Conservation (phyloP, 2,113 vertebrate species). For the Petrocephalus microphthalmus region DNA sequence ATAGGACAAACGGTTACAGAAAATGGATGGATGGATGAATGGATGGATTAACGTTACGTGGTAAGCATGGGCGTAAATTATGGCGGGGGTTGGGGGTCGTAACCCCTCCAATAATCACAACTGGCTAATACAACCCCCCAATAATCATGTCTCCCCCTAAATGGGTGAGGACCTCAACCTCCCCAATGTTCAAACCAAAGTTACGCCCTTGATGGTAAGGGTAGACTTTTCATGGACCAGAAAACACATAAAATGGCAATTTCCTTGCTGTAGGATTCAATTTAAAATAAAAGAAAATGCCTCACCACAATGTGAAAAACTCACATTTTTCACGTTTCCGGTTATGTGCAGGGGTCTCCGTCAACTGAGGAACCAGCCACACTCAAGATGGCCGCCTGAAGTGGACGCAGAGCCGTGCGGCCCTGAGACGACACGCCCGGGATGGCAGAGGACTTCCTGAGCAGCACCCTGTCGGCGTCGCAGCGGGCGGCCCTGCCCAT, state of each 20-base stretch:
- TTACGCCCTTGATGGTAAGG: too few relatives aligned
- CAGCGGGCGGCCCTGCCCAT: slow-evolving; percentile 56
- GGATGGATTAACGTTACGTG: neutral
- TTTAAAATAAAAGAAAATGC: neutral
- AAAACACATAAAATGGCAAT: neutral
- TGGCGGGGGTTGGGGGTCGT: too few relatives aligned
- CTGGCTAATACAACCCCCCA: too few relatives aligned
- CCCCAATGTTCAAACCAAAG: too few relatives aligned
- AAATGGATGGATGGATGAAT: neutral
- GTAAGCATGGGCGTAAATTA: too few relatives aligned
- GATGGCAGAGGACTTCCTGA: slow-evolving; percentile 66
- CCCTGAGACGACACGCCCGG: slow-evolving; percentile 56
- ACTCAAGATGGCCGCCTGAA: slow-evolving; percentile 24
- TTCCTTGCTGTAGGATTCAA: neutral
- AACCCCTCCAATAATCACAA: too few relatives aligned
- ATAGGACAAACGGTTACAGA: too few relatives aligned
- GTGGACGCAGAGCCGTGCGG: slow-evolving; percentile 36
- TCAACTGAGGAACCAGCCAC: slow-evolving; percentile 30
- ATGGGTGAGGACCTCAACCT: too few relatives aligned
- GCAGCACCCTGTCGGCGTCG: slow-evolving; percentile 65
- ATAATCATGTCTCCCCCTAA: too few relatives aligned
- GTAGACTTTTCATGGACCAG: neutral
- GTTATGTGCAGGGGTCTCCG: slow-evolving; percentile 33
- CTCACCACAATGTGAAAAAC: neutral
- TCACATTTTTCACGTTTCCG: neutral